Base-by-base conservation (phyloP, 2,888 invertebrate genomes). In the Cantharis rustica region DNA sequence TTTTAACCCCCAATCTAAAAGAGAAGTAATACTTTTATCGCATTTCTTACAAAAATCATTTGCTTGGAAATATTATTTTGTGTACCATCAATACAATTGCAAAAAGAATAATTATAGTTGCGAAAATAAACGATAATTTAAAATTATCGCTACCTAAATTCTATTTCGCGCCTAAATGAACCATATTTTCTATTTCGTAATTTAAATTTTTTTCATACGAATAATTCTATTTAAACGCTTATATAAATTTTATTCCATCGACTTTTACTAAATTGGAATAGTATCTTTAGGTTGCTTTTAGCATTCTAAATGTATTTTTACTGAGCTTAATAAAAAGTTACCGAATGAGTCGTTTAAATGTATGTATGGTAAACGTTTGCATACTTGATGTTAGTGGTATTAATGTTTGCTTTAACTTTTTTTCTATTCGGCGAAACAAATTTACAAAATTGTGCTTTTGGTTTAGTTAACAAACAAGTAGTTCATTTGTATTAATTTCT, bases 211-310 rank as follows among this genome's bases (percentile, higher is more conserved):
- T 63, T 69, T 72, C 74, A 20, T 31, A 64, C 20, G n/a, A 61
- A 72, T 68, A 72, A 75, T 72, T 72, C 71, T 27, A 15, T 27
- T 31, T 69, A 75, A 71, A 63, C 63, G 68, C 75, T 75, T 61
- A 75, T 75, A 75, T 75, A 75, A 75, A 75, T 75, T 75, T 75
- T 69, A 71, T 23, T 68, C 72, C 75, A 75, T 75, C 68, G 75
- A 75, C 75, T 75, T 75, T 72, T 75, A 68, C 72, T 75, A 75
- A 75, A 75, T 75, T 75, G 75, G 71, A 71, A 68, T 68, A 61
- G 68, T 23, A 75, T 71, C 68, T 75, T 71, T 20, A 72, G 61
- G 26, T 62, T 75, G 69, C 75, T 16, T 72, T 31, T 27, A 69
- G 75, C 75, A 75, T 75, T 68, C 61, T 63, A 16, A 75, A 75